Conservation (phyloP, 1,140 invertebrate genomes). For the Drosophila truncata region DNA sequence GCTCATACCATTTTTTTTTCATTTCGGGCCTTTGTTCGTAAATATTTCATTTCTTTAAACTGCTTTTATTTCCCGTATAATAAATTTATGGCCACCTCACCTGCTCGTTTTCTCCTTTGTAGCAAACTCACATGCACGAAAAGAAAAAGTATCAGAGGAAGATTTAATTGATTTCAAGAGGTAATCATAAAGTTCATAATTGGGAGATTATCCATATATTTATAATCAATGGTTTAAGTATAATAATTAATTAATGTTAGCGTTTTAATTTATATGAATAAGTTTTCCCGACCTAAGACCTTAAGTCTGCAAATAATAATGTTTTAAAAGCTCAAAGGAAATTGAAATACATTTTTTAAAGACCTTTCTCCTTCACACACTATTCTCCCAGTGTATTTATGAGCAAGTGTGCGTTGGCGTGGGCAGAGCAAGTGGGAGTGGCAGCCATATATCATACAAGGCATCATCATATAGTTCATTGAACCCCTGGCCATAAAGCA, state of each 20-base stretch:
- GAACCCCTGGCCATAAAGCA: conserved; percentile 68
- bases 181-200: background rate
- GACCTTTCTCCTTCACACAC: background rate
- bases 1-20: conserved; percentile 4
- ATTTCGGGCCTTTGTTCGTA: conserved; percentile 38
- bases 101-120: conserved; percentile 30
- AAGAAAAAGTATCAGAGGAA: background rate
- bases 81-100: conserved; percentile 56
- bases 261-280: too few species aligned
- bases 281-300: background rate
- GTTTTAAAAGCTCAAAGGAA: too few species aligned
- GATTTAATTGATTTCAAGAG: background rate
- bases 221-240: background rate
- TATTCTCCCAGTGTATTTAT: conserved; percentile 3
- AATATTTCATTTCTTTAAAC: conserved; percentile 62
- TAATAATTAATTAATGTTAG: background rate
- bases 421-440: conserved; percentile 29
- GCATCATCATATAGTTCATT: conserved; percentile 80
- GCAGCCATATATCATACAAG: conserved; percentile 67
- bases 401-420: conserved; percentile 5
- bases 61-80: conserved; percentile 60
- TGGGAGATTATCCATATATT: background rate
- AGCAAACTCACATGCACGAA: background rate
- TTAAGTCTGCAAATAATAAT: background rate
- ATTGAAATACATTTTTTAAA: too few species aligned